phyloP scores from a whole-genome alignment of 2,888 invertebrate species.

The Drosophila emarginata region DNA sequence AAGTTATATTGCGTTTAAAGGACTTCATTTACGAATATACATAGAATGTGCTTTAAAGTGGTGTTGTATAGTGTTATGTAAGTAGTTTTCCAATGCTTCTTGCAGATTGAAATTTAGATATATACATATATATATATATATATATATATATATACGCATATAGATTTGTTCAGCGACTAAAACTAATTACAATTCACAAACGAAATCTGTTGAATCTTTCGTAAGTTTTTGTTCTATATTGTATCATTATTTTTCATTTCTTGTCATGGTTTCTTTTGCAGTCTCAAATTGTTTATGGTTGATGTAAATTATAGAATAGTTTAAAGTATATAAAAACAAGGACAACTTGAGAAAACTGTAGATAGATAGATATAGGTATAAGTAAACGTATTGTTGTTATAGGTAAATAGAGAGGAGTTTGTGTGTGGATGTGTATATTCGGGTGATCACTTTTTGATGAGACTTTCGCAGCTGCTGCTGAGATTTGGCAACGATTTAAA shows the following conservation, averaged over 20 bases:
- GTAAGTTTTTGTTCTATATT: slow-evolving; percentile 36
- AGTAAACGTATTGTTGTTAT: slow-evolving; percentile 33
- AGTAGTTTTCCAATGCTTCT: not conserved
- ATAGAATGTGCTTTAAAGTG: not conserved
- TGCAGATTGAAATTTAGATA: slow-evolving; percentile 6
- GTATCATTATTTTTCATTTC: slow-evolving; percentile 35
- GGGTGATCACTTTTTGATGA: slow-evolving; percentile 81
- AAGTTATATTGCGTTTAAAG: no score
- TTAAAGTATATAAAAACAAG: slow-evolving; percentile 12
- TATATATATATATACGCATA: slow-evolving; percentile 32
- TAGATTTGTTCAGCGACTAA: slow-evolving; percentile 51
- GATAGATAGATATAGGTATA: slow-evolving; percentile 15
- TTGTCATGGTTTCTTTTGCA: slow-evolving; percentile 54
- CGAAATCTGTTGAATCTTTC: slow-evolving; percentile 29
- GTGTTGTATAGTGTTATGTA: not conserved
- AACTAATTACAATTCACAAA: slow-evolving; percentile 28
- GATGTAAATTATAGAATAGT: slow-evolving; percentile 23
- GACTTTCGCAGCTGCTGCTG: slow-evolving; percentile 87
- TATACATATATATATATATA: slow-evolving; percentile 29
- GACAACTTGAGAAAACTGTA: not conserved
- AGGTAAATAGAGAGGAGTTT: slow-evolving; percentile 23
- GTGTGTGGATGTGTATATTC: not conserved
- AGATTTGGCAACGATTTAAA: slow-evolving; percentile 88
- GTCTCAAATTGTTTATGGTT: slow-evolving; percentile 73
- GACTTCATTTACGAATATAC: no score